Base-by-base conservation (phyloP, 2,888 invertebrate genomes). In the Napeogenes sylphis region DNA sequence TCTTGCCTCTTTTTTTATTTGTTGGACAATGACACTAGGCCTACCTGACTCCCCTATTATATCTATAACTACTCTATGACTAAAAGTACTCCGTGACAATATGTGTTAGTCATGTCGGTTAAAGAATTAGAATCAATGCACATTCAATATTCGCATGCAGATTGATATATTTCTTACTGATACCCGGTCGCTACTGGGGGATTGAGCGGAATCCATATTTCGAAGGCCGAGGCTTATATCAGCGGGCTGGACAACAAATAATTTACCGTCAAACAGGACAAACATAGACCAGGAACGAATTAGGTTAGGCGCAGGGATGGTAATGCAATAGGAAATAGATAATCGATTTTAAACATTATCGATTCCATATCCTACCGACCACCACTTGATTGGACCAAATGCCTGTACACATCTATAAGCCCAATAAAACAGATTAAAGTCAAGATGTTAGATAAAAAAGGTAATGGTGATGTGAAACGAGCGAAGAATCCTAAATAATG, bases 211-310 rank as follows among this genome's bases (percentile, higher is more conserved):
- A 75, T 90, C 90, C 87, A 90, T 73, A 81, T 85, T 87, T 79
- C 82, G 82, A 56, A 90, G 87, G 74, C 86, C 87, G 80, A 86
- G 83, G 78, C 83, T 84, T 81, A 86, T 79, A 74, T 90, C 89
- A 74, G 83, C 80, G 68, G 87, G 83, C 90, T 90, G 79, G 65
- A 67, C 61, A 69, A 69, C 51, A 68, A 66, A 66, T 59, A 56
- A 61, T 45, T 62, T 61, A 45, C 14, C 47, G 62, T 67, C 54
- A 68, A 62, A 57, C 55, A 55, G 55, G 45, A 13, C 10, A 6
- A 21, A 30, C 47, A 64, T 45, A 65, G 42, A 51, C 21, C 47
- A n/a, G 12, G 32, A 55, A 12, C 14, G 12, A 30, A 38, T 55
- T 33, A 12, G 13, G 33, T 45, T 42, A 21, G 38, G 21, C 14